Base-by-base conservation (phyloP, 1,140 invertebrate species). In the Brachionus koreanus region DNA sequence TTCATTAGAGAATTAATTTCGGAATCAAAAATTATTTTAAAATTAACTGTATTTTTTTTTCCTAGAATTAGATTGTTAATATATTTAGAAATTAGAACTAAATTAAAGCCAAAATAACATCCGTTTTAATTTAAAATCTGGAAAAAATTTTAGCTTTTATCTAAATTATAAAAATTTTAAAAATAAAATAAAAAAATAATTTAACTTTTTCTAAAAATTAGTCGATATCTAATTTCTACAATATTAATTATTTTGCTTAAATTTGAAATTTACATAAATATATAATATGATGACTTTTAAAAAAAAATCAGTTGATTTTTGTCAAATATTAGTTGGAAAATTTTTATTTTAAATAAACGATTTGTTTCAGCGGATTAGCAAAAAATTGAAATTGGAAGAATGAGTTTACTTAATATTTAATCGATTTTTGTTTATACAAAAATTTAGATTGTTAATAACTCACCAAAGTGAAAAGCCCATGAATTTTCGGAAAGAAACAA, bases 251-350 rank as follows among this genome's bases (percentile, higher is more conserved):
- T 29, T 29, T 29, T 29, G 29, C 29, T 29, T 29, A 2, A 2
- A 2, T 29, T 29, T 29, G 29, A 29, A 29, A 29, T 29, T 29
- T 29, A 29, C 29, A 29, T 29, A 29, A 29, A 29, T 29, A 29
- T 29, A 29, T 29, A 29, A 29, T 29, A n/a, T n/a, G 29, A 29
- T 29, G 29, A 3, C 29, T 29, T 29, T 29, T 29, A 2, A 29
- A 29, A 46, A n/a, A n/a, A 57, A 29, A 57, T 19, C 49, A 57
- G 16, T 57, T 25, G n/a, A 57, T 57, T 57, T 57, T 57, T 57
- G 49, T 57, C 49, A 57, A 57, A 57, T 57, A 57, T 57, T 57
- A 57, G 49, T 57, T 19, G 49, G 49, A 57, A 57, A 57, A 57
- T 25, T 57, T 49, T 57, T 19, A 57, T 57, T 57, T 19, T 57